Evolutionary conservation across 2,797 vertebrate species (phyloP).

Genomic region (Ibycter americanus): DNA sequence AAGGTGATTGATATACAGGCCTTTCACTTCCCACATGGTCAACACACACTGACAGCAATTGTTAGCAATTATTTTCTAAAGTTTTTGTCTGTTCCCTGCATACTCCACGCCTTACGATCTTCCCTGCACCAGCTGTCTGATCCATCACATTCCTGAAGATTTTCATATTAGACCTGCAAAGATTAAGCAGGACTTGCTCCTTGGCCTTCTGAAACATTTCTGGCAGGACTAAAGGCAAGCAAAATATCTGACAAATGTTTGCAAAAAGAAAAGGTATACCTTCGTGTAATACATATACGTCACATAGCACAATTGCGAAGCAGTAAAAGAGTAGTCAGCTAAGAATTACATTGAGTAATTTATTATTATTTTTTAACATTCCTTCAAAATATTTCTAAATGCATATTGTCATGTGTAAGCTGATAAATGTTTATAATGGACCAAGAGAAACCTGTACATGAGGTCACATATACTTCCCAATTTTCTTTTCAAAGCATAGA

Average conservation of each 20-base stretch:
- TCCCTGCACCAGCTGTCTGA: accelerated
- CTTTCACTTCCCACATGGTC: neutral
- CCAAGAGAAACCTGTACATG: neutral
- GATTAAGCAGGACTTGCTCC: neutral
- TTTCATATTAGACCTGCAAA: neutral
- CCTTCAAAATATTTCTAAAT: neutral
- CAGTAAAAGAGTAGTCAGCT: neutral
- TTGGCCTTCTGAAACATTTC: neutral
- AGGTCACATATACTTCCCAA: neutral
- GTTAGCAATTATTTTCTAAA: neutral
- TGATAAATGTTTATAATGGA: neutral
- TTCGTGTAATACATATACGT: accelerated
- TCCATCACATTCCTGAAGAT: neutral
- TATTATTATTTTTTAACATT: neutral
- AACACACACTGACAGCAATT: neutral
- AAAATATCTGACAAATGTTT: neutral
- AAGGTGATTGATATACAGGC: neutral
- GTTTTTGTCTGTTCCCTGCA: neutral
- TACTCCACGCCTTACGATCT: neutral
- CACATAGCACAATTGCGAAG: neutral
- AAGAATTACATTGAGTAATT: neutral
- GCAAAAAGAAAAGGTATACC: neutral
- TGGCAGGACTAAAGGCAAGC: neutral
- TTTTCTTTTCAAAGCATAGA: neutral
- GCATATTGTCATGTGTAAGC: accelerated